Conservation (phyloP, 2,113 vertebrate genomes). For the Solea solea region DNA sequence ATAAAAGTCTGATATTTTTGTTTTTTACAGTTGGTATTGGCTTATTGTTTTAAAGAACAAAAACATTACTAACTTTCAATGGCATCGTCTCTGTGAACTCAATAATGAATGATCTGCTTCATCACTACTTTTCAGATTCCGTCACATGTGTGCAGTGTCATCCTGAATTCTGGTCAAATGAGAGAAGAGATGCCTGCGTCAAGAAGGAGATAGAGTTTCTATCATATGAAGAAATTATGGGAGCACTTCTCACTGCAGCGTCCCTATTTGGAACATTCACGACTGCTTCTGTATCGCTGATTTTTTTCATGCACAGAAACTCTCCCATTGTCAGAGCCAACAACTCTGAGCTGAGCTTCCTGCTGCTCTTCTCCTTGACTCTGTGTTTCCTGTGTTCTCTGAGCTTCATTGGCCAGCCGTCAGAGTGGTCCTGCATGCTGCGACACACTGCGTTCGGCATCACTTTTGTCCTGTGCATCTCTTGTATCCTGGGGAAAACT, state of each 20-base stretch:
- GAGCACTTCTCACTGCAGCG: slow-evolving; percentile 73
- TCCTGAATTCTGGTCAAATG: slow-evolving; percentile 76
- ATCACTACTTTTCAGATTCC: slow-evolving; percentile 70
- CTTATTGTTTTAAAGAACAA: no score
- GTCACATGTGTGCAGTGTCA: slow-evolving; percentile 75
- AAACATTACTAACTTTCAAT: no score
- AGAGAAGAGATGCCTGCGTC: slow-evolving; percentile 72
- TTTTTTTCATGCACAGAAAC: slow-evolving; percentile 58
- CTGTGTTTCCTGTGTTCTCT: slow-evolving; percentile 81
- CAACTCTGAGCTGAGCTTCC: slow-evolving; percentile 82
- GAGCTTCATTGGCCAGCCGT: slow-evolving; percentile 78
- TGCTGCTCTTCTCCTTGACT: slow-evolving; percentile 80
- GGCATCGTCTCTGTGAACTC: no score
- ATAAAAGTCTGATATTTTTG: no score
- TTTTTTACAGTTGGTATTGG: no score
- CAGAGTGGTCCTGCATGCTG: slow-evolving; percentile 80
- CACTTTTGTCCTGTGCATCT: slow-evolving; percentile 81
- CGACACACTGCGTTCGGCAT: slow-evolving; percentile 80
- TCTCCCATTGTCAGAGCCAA: slow-evolving; percentile 80
- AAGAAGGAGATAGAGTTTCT: slow-evolving; percentile 78
- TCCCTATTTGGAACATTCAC: no score
- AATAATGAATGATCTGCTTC: not conserved
- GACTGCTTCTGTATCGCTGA: no score
- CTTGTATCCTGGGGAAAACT: slow-evolving; percentile 84
- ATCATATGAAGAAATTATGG: slow-evolving; percentile 73